Evolutionary conservation across 2,888 invertebrate genomes (phyloP).

Genomic region (Leptopilina drosophilae): DNA sequence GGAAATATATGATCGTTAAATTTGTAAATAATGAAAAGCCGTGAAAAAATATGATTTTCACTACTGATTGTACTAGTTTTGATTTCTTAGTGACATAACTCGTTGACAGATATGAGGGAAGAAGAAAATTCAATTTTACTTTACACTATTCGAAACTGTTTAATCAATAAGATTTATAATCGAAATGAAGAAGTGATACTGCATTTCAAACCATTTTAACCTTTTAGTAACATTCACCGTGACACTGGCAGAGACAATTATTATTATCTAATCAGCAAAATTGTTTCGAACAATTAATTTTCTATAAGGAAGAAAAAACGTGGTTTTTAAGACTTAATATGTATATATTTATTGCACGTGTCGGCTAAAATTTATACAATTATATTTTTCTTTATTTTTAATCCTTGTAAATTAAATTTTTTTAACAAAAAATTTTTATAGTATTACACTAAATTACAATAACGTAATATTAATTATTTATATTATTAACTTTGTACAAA

Average conservation of each 20-base stretch:
- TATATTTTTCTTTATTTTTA: neutral
- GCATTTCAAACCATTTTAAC: neutral
- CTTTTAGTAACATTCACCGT: neutral
- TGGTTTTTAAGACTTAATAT: neutral
- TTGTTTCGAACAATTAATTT: neutral
- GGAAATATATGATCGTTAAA: too few relatives aligned
- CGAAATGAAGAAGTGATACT: neutral
- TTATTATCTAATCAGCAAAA: slow-evolving; percentile 4
- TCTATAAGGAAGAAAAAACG: neutral
- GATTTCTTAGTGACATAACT: too few relatives aligned
- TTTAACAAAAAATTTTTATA: neutral
- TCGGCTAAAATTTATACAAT: slow-evolving; percentile 17
- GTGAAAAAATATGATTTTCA: too few relatives aligned
- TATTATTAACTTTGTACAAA: slow-evolving; percentile 22
- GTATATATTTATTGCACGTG: slow-evolving; percentile 6
- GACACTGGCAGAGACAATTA: neutral
- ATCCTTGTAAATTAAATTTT: neutral
- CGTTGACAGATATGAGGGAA: too few relatives aligned
- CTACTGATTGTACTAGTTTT: too few relatives aligned
- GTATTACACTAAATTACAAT: neutral
- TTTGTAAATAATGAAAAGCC: too few relatives aligned
- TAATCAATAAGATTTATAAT: neutral
- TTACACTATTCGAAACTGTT: neutral
- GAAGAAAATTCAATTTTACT: too few relatives aligned
- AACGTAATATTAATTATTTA: slow-evolving; percentile 25